Evolutionary conservation across 53 echinoderm and acorn worm species (phyloP).

Genomic region (Crossaster papposus): DNA sequence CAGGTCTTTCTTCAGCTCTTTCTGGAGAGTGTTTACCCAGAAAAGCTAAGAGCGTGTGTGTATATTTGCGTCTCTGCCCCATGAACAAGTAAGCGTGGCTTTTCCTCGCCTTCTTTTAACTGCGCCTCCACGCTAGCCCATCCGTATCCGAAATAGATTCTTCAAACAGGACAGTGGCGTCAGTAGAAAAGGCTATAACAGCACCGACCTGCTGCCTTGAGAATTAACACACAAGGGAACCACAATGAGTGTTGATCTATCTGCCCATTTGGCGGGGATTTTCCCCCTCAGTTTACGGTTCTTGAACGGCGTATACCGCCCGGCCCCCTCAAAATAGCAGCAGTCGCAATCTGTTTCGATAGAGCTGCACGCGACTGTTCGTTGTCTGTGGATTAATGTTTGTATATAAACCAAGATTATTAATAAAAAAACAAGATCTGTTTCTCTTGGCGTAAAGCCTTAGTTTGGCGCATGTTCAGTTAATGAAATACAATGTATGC

Average conservation of each 20-base stretch:
- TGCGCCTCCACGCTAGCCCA: not conserved
- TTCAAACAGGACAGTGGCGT: conserved; percentile 41
- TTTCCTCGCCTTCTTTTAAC: not conserved
- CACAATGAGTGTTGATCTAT: not conserved
- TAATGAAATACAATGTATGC: not conserved
- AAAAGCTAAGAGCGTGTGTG: not conserved
- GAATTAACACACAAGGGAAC: not conserved
- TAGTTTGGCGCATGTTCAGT: not conserved
- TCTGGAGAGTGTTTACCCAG: conserved; percentile 1
- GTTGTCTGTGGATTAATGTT: not conserved
- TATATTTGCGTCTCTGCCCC: not conserved
- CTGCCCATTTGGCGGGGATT: conserved; percentile 17
- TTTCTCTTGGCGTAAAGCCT: no score
- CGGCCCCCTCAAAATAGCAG: not conserved
- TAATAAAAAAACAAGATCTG: no score
- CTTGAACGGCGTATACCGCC: not conserved
- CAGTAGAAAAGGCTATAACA: not conserved
- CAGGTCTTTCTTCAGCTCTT: no score
- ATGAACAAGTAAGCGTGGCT: not conserved
- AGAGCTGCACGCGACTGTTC: conserved; percentile 12
- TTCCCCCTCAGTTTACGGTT: conserved; percentile 3
- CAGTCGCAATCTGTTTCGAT: not conserved
- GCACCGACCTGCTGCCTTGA: conserved; percentile 3
- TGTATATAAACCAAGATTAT: not conserved
- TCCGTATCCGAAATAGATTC: conserved; percentile 32